Evolutionary conservation across 2,113 vertebrate species (phyloP).

Genomic region (Thinocorus orbignyianus): DNA sequence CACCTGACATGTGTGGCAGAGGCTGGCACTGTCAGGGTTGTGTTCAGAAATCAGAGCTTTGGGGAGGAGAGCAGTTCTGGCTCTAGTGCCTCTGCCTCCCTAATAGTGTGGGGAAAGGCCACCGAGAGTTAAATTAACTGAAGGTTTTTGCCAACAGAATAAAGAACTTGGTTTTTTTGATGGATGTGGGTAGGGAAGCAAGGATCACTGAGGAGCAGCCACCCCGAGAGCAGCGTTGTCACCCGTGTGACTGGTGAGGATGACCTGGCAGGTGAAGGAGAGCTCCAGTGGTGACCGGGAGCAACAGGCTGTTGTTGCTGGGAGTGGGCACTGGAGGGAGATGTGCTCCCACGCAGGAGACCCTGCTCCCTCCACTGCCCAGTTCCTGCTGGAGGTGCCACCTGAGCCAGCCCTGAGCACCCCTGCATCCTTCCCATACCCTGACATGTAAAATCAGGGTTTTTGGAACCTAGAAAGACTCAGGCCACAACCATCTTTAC

Average conservation of each 20-base stretch:
- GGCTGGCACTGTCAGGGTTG: background rate
- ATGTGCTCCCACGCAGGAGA: conserved; percentile 1
- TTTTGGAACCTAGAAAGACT: background rate
- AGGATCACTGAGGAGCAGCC: background rate
- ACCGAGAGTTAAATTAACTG: background rate
- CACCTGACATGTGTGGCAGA: background rate
- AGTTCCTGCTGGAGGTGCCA: background rate
- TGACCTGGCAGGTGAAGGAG: background rate
- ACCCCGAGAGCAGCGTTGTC: background rate
- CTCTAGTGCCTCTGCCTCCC: background rate
- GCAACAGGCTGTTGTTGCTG: conserved; percentile 55
- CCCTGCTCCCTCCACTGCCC: background rate
- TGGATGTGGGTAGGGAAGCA: background rate
- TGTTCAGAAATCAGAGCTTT: background rate
- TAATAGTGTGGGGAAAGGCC: background rate
- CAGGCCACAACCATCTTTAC: background rate
- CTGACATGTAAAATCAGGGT: rapidly evolving
- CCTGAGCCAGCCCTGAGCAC: background rate
- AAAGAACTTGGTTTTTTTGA: background rate
- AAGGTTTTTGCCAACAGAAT: background rate
- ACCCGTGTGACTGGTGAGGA: background rate
- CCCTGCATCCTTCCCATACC: rapidly evolving
- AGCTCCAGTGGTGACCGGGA: background rate
- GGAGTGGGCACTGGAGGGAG: conserved; percentile 57
- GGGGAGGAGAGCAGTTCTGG: background rate